Base-by-base conservation (phyloP, 2,113 vertebrate genomes). In the Labrus mixtus region DNA sequence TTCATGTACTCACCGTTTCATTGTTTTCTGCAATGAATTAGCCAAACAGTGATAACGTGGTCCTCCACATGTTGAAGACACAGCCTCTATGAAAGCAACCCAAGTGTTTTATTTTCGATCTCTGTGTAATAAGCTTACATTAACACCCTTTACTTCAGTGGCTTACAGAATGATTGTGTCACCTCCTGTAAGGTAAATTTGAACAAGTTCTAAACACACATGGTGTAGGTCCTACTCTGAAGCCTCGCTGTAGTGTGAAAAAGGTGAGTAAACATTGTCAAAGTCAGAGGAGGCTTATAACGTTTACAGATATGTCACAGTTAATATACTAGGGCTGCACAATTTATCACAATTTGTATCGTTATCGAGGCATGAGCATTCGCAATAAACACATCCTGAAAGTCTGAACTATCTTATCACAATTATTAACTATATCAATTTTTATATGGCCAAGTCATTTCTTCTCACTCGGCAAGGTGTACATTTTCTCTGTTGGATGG, bases 91-190 rank as follows among this genome's bases (percentile, higher is more conserved):
- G 39, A 45, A 70, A 50, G 68, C 79, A 11, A 39, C 72, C 69
- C 25, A 37, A 75, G 78, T 50, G 29, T 84, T 86, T 91, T 81
- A 83, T 76, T 80, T 85, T 79, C 36, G 19, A 69, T 80, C 73
- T 69, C 50, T 70, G 48, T 64, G 62, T 87, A 91, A 88, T 88
- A 81, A 86, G 84, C 64, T 85, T 87, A 85, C 77, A 85, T 79
- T 87, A 89, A 91, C 75, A 82, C 79, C 81, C 78, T 82, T 76
- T 61, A 61, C 68, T 71, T 68, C 37, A 80, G 67, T 69, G 64
- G 84, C 67, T 83, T 78, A 51, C 48, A 51, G 48, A 20, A 81
- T 56, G 43, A 74, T 63, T 59, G 73, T 68, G 76, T 73, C 74
- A 36, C 82, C 69, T 78, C 72, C 74, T 71, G 53, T 10, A 87